Conservation (phyloP, 2,113 vertebrate genomes). For the Chlorocebus sabaeus region DNA sequence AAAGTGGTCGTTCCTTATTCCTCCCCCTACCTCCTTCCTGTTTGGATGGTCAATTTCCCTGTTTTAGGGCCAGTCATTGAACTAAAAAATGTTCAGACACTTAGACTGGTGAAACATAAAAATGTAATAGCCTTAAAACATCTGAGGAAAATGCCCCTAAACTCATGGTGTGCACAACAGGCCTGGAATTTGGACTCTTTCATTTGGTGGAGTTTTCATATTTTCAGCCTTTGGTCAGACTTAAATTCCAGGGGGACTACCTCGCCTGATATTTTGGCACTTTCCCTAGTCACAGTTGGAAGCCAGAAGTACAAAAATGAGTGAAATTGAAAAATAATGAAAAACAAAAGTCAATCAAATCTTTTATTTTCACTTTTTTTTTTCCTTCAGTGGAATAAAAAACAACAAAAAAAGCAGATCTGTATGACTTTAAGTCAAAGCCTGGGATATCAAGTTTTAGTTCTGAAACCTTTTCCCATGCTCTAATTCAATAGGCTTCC, state of each 20-base stretch:
- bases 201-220: conserved; percentile 61
- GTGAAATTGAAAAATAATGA: conserved; percentile 70
- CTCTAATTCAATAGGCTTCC: not conserved
- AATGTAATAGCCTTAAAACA: conserved; percentile 30
- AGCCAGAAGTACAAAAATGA: conserved; percentile 59
- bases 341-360: conserved; percentile 69
- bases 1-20: not conserved
- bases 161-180: not conserved
- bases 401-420: not conserved
- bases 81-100: conserved; percentile 40
- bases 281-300: conserved; percentile 63
- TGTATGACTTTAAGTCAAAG: conserved; percentile 28
- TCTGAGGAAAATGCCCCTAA: conserved; percentile 33
- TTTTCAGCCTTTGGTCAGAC: conserved; percentile 59
- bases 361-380: not conserved
- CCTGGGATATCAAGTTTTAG: not conserved
- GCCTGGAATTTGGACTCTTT: conserved; percentile 32
- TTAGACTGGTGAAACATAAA: conserved; percentile 40
- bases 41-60: not conserved
- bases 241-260: conserved; percentile 46
- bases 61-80: conserved; percentile 21
- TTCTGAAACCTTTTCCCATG: conserved; percentile 11
- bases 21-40: not conserved
- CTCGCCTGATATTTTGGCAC: conserved; percentile 59
- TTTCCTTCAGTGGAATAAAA: not conserved